Evolutionary conservation across 2,797 vertebrate genomes (phyloP).

Genomic region (Crax fasciolata): DNA sequence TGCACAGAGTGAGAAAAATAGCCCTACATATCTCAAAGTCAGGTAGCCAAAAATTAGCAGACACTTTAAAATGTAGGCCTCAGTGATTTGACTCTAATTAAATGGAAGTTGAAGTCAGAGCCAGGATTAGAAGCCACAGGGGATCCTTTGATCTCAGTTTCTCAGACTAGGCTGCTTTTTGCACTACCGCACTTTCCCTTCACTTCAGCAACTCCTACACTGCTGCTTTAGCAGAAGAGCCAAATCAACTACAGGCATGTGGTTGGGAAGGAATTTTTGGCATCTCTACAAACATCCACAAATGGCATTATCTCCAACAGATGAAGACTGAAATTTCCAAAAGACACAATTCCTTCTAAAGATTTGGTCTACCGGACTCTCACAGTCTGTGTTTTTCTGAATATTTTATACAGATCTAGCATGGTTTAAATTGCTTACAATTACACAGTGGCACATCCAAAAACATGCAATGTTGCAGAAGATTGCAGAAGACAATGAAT

Average conservation of each 20-base stretch:
- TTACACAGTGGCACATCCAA: not conserved
- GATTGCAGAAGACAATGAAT: slow-evolving; percentile 4
- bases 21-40: not conserved
- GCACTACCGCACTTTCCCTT: not conserved
- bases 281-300: slow-evolving; percentile 29
- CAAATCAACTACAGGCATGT: slow-evolving; percentile 3
- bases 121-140: slow-evolving; percentile 55
- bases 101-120: slow-evolving; percentile 35
- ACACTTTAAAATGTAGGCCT: slow-evolving; percentile 20
- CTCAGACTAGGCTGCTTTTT: slow-evolving; percentile 31
- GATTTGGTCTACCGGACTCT: not conserved
- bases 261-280: slow-evolving; percentile 50
- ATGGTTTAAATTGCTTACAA: not conserved
- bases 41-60: slow-evolving; percentile 57
- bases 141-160: slow-evolving; percentile 65
- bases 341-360: slow-evolving; percentile 14
- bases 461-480: not conserved
- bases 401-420: not conserved
- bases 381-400: not conserved
- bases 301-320: slow-evolving; percentile 38
- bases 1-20: not conserved
- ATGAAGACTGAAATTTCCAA: slow-evolving; percentile 10
- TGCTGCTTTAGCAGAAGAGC: slow-evolving; percentile 33
- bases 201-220: not conserved
- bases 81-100: slow-evolving; percentile 54